Evolutionary conservation across 64 coral and sea anemone species (phyloP).

Genomic region (Stichodactyla mertensii): DNA sequence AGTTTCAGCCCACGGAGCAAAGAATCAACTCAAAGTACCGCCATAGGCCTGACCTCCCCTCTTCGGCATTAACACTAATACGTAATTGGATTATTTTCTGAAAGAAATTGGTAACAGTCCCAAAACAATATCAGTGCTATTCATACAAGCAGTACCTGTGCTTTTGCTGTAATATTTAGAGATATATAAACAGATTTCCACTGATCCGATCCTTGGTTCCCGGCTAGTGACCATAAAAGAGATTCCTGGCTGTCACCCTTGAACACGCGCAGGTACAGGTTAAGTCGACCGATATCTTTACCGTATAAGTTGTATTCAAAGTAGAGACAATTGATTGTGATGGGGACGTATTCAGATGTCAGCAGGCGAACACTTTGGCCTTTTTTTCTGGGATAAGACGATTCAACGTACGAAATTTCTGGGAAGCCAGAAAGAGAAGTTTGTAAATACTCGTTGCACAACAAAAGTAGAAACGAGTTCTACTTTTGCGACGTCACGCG

Average conservation of each 20-base stretch:
- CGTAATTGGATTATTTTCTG: background rate
- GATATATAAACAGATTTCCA: conserved; percentile 20
- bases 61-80: no score
- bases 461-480: no score
- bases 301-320: conserved; percentile 34
- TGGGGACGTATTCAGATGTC: conserved; percentile 1
- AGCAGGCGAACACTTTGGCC: background rate
- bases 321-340: conserved; percentile 20
- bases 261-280: conserved; percentile 3
- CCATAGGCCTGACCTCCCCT: no score
- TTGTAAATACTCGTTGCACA: no score
- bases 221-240: conserved; percentile 30
- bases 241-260: background rate
- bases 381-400: conserved; percentile 31
- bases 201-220: conserved; percentile 14
- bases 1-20: no score
- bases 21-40: no score
- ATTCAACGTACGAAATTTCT: conserved; percentile 9
- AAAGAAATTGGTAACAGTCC: background rate
- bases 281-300: conserved; percentile 23
- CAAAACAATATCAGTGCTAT: no score
- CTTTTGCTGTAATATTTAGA: conserved; percentile 1
- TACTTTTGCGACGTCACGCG: no score
- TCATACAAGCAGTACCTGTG: background rate
- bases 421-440: no score